Conservation (phyloP, 1,140 invertebrate species). For the Procambarus virginalis region DNA sequence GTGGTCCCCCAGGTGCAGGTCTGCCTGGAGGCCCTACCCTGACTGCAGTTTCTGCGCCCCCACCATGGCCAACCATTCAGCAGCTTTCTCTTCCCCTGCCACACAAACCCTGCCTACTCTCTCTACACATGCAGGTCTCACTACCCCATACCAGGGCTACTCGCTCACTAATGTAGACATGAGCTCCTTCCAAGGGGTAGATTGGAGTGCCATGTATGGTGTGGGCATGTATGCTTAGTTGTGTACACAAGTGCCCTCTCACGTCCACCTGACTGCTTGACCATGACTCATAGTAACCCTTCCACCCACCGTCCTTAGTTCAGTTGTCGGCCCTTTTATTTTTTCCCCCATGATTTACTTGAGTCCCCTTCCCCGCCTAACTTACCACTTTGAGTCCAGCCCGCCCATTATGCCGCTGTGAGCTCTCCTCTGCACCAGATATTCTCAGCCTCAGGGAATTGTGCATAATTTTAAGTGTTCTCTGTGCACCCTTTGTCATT, state of each 20-base stretch:
- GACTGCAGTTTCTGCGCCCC: slow-evolving; percentile 77
- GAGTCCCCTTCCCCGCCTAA: neutral
- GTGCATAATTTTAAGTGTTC: slow-evolving; percentile 63
- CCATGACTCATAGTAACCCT: slow-evolving; percentile 8
- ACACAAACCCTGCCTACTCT: slow-evolving; percentile 61
- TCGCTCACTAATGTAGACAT: slow-evolving; percentile 90
- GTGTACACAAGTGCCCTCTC: slow-evolving; percentile 3
- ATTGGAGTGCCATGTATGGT: slow-evolving; percentile 92
- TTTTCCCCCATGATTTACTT: neutral
- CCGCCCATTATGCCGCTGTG: slow-evolving; percentile 44
- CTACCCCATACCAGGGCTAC: slow-evolving; percentile 84
- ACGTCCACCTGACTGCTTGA: slow-evolving; percentile 27
- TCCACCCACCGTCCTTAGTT: slow-evolving; percentile 29
- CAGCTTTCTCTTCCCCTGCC: slow-evolving; percentile 75
- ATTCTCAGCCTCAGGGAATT: slow-evolving; percentile 66
- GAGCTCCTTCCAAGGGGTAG: slow-evolving; percentile 91
- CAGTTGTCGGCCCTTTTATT: slow-evolving; percentile 7
- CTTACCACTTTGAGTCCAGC: slow-evolving; percentile 31
- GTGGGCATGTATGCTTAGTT: slow-evolving; percentile 89
- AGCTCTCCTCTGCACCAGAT: slow-evolving; percentile 48
- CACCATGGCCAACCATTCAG: slow-evolving; percentile 74
- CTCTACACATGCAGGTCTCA: slow-evolving; percentile 61
- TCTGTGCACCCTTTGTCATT: slow-evolving; percentile 8
- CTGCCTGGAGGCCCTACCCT: slow-evolving; percentile 38
- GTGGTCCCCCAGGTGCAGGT: slow-evolving; percentile 75